Conservation (phyloP, 1,140 invertebrate genomes). For the Neelides sp. region DNA sequence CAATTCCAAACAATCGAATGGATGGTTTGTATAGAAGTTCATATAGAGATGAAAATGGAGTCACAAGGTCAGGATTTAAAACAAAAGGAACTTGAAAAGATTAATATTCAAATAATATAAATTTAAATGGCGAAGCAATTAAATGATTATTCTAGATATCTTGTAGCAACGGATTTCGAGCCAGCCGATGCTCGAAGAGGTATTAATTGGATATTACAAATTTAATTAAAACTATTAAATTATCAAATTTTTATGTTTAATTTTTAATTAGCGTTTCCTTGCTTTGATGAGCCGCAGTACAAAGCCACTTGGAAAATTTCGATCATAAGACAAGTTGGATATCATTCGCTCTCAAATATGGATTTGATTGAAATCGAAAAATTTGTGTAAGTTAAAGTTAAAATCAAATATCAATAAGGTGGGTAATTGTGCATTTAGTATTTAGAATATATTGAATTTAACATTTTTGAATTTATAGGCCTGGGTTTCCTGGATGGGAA, state of each 20-base stretch:
- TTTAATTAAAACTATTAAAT: not conserved
- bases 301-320: slow-evolving; percentile 45
- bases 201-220: slow-evolving; percentile 41
- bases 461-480: slow-evolving; percentile 3
- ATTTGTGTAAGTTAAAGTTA: slow-evolving; percentile 38
- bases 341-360: slow-evolving; percentile 73
- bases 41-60: slow-evolving; percentile 12
- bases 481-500: slow-evolving; percentile 4
- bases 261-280: not conserved
- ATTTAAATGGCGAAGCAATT: not conserved
- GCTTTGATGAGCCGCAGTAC: slow-evolving; percentile 36
- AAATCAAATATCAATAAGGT: not conserved
- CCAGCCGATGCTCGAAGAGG: slow-evolving; percentile 42
- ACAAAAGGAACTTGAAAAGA: not conserved
- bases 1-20: slow-evolving; percentile 4
- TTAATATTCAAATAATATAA: not conserved
- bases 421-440: not conserved
- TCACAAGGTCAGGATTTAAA: not conserved
- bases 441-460: not conserved
- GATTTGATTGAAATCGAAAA: slow-evolving; percentile 38
- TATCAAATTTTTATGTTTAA: not conserved
- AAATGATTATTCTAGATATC: slow-evolving; percentile 23
- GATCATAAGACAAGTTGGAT: slow-evolving; percentile 50
- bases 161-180: slow-evolving; percentile 43
- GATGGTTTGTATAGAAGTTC: slow-evolving; percentile 19